A percentile compares a stretch with the other conserved stretches of the same genome.
Evolutionary conservation across 2,888 invertebrate genomes (phyloP).

Genomic region (Mythimna ferrago): DNA sequence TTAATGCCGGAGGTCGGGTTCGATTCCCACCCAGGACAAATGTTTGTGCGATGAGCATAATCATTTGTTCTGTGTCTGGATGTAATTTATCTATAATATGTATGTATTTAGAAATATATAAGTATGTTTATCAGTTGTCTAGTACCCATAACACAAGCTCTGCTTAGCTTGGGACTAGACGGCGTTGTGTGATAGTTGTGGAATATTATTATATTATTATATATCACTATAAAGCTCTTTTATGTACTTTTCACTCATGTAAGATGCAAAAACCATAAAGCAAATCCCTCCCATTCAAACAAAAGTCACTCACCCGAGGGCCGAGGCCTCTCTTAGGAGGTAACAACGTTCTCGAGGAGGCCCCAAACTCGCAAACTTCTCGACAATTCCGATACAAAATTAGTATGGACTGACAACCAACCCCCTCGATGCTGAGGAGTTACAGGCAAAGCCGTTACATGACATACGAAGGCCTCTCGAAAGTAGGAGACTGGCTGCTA

Average conservation of each 20-base stretch:
- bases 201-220: too few species aligned
- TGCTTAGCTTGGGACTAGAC: too few species aligned
- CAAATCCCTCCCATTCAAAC: slow-evolving; percentile 2
- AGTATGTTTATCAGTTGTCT: too few species aligned
- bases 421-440: slow-evolving; percentile 55
- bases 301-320: slow-evolving; percentile 1
- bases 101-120: too few species aligned
- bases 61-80: too few species aligned
- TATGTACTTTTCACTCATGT: neutral
- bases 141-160: too few species aligned
- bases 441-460: slow-evolving; percentile 51
- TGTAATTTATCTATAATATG: too few species aligned
- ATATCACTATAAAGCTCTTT: too few species aligned
- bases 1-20: too few species aligned
- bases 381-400: slow-evolving; percentile 58
- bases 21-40: too few species aligned
- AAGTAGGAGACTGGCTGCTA: slow-evolving; percentile 41
- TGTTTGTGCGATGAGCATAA: too few species aligned
- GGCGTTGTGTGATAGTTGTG: too few species aligned
- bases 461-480: slow-evolving; percentile 48
- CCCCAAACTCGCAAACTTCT: slow-evolving; percentile 43
- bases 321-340: slow-evolving; percentile 12
- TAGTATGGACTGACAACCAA: slow-evolving; percentile 60
- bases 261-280: neutral
- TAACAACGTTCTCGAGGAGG: slow-evolving; percentile 29